phyloP scores from a whole-genome alignment of 2,797 vertebrate species.

The Gobionotothen gibberifrons region DNA sequence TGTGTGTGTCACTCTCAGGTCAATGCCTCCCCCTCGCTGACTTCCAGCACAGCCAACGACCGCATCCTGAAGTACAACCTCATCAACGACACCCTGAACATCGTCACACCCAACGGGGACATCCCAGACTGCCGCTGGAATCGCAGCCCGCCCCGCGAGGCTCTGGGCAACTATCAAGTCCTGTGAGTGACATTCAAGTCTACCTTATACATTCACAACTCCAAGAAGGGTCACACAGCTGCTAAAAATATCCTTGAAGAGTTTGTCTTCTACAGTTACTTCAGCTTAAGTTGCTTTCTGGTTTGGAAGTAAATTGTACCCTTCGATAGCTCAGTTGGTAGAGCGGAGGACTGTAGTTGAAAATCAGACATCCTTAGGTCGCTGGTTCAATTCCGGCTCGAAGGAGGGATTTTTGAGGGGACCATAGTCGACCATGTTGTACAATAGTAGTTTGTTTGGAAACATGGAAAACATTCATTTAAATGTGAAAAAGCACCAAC shows the following conservation, averaged over 20 bases:
- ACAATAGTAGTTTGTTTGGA: too few species aligned
- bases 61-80: constrained; percentile 98
- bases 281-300: too few species aligned
- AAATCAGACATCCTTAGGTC: too few species aligned
- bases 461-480: too few species aligned
- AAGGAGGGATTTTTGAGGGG: too few species aligned
- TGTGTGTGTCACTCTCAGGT: constrained; percentile 83
- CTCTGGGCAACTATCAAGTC: constrained; percentile 94
- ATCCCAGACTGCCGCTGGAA: constrained; percentile 97
- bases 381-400: too few species aligned
- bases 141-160: constrained; percentile 92
- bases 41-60: constrained; percentile 97
- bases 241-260: constrained; percentile 4
- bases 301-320: too few species aligned
- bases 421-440: too few species aligned
- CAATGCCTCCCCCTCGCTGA: constrained; percentile 97
- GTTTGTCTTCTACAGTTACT: too few species aligned
- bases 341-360: too few species aligned
- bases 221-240: neutral
- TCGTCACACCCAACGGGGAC: constrained; percentile 94
- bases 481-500: too few species aligned
- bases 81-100: constrained; percentile 98
- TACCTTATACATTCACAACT: neutral
- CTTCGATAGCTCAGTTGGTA: too few species aligned
- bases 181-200: constrained; percentile 87